These are phyloP conservation scores for Tilapia sparmanii DNA, from an alignment of 2,113 vertebrate genomes.

Conservation along the genomic window DNA sequence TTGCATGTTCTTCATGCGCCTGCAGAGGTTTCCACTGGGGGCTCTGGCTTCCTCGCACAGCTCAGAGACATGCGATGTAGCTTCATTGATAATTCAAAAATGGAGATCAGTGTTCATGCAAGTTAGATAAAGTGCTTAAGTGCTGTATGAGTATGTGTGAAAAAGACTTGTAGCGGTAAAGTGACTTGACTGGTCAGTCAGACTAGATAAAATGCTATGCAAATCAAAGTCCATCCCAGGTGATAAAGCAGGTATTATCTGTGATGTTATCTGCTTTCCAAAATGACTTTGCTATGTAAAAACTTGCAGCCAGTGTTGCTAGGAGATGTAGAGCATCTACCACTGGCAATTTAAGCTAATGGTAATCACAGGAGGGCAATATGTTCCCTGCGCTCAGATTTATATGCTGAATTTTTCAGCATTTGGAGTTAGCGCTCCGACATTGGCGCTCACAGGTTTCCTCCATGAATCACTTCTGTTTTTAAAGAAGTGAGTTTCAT, in stretches of 20 bases:
- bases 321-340: neutral
- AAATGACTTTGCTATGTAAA: neutral
- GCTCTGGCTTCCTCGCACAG: neutral
- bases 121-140: neutral
- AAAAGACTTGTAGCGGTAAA: neutral
- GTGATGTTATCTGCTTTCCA: neutral
- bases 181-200: neutral
- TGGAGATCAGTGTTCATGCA: neutral
- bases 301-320: neutral
- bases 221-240: neutral
- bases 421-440: neutral
- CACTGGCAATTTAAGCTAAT: neutral
- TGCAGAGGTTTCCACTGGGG: neutral
- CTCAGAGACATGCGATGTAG: neutral
- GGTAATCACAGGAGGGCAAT: neutral
- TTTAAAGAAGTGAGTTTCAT: neutral
- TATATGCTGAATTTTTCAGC: neutral
- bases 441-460: neutral
- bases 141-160: neutral
- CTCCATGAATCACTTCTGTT: neutral
- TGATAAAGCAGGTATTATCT: neutral
- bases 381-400: neutral
- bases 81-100: neutral
- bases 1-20: neutral
- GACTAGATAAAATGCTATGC: neutral